Evolutionary conservation across 2,888 invertebrate species (phyloP).

Genomic region (Catocala fraxini): DNA sequence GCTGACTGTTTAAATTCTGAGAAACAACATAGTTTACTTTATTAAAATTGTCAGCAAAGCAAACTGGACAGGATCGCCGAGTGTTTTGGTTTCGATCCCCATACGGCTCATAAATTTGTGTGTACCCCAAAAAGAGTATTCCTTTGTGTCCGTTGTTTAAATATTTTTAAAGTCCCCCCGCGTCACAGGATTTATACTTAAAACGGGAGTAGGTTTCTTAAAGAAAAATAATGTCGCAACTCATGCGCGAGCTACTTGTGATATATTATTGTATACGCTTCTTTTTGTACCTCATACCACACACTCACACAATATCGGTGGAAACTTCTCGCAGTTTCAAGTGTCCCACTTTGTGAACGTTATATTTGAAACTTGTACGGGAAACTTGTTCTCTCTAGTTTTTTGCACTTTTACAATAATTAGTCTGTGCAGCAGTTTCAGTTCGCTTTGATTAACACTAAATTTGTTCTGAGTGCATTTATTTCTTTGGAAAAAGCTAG

Average conservation of each 20-base stretch:
- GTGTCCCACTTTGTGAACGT: conserved; percentile 54
- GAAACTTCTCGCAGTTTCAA: conserved; percentile 49
- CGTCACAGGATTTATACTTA: too few species aligned
- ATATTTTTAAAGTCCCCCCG: too few species aligned
- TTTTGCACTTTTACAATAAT: conserved; percentile 28
- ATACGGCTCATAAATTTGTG: too few species aligned
- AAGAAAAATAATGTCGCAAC: too few species aligned
- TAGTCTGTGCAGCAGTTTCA: conserved; percentile 17
- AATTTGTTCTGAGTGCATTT: neutral
- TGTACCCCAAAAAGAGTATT: too few species aligned
- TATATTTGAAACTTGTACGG: conserved; percentile 47
- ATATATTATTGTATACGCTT: conserved; percentile 12
- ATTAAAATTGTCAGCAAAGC: too few species aligned
- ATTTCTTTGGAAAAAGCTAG: neutral
- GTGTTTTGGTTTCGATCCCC: too few species aligned
- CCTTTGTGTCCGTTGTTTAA: too few species aligned
- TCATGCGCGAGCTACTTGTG: neutral
- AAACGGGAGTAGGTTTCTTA: too few species aligned
- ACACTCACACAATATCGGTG: conserved; percentile 37
- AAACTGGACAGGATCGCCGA: too few species aligned
- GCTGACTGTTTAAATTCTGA: too few species aligned
- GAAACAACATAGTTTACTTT: too few species aligned
- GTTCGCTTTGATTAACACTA: conserved; percentile 11
- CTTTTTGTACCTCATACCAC: conserved; percentile 10
- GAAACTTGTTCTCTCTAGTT: conserved; percentile 29